Evolutionary conservation across 2,888 invertebrate species (phyloP), one percentile per base, ranked within the genome.

Genomic region (Scaptomyza tumidula): DNA sequence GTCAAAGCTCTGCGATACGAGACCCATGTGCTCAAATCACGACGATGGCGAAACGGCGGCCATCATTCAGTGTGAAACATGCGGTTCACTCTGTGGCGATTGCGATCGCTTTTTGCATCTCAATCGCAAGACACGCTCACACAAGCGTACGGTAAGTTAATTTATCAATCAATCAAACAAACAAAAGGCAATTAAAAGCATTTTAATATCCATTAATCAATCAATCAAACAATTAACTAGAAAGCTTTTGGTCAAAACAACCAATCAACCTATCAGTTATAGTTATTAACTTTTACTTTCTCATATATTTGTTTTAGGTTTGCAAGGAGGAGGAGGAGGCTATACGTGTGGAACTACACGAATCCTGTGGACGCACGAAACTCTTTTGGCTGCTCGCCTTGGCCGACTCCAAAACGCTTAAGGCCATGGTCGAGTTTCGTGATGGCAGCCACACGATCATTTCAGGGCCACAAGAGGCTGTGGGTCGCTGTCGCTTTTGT

Each of bases 261-360:
- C 19, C 19, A 19, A 19, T 19, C 19, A 19, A 19, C 1, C 19
- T 19, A 19, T 19, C 19, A 19, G 1, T 19, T 19, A 19, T 19
- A 24, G 3, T 24, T 24, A 24, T 24, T 24, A 0, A 24, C 24
- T 3, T 24, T 1, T 19, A 19, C 9, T 6, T 31, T 31, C 19
- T 24, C 24, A 5, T 24, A 3, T 24, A 24, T 33, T 33, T 33
- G 6, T 33, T 9, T 4, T 29, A 91, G 91, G 91, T 91, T 0
- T 98, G 98, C 92, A 98, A 98, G 91, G 98, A 98, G 90, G 98
- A 98, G 89, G 98, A 98, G 90, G 98, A 98, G 91, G 97, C 98
- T 0, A 98, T 99, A 69, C 96, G 97, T 71, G 97, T 99, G 6
- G 98, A 99, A 92, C 94, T 99, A n/a, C 99, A 99, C 92, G 99